Conservation (phyloP, 2,113 vertebrate genomes). For the Chauna torquata region DNA sequence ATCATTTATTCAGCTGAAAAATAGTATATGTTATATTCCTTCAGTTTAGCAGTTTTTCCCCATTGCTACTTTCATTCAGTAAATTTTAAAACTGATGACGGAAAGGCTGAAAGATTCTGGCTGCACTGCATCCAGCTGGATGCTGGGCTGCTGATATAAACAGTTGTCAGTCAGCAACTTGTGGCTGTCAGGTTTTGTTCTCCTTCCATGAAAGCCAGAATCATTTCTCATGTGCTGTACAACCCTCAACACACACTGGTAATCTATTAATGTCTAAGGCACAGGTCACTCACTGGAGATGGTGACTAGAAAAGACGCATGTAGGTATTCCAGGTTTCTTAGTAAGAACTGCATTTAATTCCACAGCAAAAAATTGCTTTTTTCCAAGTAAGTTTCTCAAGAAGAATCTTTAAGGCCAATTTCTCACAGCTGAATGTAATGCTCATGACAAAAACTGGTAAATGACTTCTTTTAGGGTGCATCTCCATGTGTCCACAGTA, state of each 20-base stretch:
- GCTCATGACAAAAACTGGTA: background rate
- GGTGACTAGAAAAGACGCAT: background rate
- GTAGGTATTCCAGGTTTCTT: fast-evolving
- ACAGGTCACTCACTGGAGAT: background rate
- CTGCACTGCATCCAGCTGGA: background rate
- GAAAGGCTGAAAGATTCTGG: background rate
- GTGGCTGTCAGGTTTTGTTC: background rate
- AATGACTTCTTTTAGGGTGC: too few relatives aligned
- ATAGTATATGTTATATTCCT: background rate
- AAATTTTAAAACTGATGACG: fast-evolving
- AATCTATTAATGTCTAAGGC: background rate
- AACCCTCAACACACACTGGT: background rate
- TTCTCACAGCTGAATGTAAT: background rate
- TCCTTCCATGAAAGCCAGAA: background rate
- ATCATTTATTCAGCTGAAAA: background rate
- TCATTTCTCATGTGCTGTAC: background rate
- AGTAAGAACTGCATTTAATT: background rate
- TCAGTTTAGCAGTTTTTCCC: background rate
- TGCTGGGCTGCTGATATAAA: background rate
- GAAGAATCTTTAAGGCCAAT: background rate
- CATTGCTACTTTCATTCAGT: background rate
- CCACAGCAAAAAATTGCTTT: background rate
- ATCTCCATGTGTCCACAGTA: fast-evolving
- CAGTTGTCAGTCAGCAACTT: background rate
- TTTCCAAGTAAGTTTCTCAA: background rate